phyloP scores from a whole-genome alignment of 2,888 invertebrate genomes.

The Drosophila koepferae region DNA sequence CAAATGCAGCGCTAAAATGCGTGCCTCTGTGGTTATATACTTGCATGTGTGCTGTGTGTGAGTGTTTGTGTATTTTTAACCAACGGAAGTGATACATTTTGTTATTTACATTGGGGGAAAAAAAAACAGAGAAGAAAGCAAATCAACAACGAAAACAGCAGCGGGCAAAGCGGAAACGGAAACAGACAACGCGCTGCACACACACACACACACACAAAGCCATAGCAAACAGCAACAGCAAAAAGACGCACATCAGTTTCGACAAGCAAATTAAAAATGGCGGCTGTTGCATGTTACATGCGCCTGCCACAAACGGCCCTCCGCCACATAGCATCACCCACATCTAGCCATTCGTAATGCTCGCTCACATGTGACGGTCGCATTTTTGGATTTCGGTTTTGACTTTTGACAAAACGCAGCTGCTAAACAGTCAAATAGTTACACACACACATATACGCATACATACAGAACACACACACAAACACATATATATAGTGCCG shows the following conservation, averaged over 20 bases:
- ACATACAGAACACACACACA: conserved; percentile 4
- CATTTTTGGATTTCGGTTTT: conserved; percentile 58
- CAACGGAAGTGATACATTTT: conserved; percentile 64
- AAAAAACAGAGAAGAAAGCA: conserved; percentile 18
- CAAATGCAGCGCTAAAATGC: conserved; percentile 44
- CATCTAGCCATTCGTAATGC: neutral
- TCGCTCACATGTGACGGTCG: conserved; percentile 28
- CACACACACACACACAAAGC: conserved; percentile 43
- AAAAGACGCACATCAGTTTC: conserved; percentile 44
- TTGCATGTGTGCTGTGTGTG: conserved; percentile 4
- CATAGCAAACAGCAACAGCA: conserved; percentile 28
- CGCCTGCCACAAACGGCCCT: conserved; percentile 23
- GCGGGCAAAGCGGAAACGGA: conserved; percentile 61
- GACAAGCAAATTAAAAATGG: conserved; percentile 74
- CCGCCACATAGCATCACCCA: neutral
- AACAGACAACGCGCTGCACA: conserved; percentile 43
- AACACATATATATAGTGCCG: conserved; percentile 27
- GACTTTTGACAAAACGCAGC: conserved; percentile 68
- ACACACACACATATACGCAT: conserved; percentile 9
- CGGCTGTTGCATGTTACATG: conserved; percentile 68
- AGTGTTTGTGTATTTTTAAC: conserved; percentile 13
- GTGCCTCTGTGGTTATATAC: conserved; percentile 1
- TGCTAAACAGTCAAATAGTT: conserved; percentile 58
- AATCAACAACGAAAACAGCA: conserved; percentile 25
- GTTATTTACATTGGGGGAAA: conserved; percentile 51